Base-by-base conservation (phyloP, 1,140 invertebrate genomes). In the Brachionus paranguensis region DNA sequence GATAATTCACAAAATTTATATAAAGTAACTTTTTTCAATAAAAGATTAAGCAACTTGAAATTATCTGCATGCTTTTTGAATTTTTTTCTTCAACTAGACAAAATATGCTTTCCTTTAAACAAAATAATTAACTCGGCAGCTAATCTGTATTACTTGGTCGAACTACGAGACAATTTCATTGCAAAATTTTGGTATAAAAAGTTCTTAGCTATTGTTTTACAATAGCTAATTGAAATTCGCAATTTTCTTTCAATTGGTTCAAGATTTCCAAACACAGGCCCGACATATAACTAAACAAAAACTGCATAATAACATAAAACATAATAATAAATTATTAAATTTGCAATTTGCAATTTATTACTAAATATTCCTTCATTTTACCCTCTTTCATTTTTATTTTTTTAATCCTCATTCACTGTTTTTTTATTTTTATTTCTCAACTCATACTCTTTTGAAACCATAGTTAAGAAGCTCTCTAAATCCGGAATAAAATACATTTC, bases 281-380 rank as follows among this genome's bases (percentile, higher is more conserved):
- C 53, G 53, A 60, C 53, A 60, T 60, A 60, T 60, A 60, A 60
- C 53, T 20, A 60, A 60, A 20, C 17, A 72, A 41, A 20, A 37
- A 43, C 14, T 72, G 37, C 68, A 72, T 72, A 72, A 72, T 72
- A n/a, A 72, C 29, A 72, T 24, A 68, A 41, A 72, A 43, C 29
- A 72, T 72, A 72, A 72, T 72, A 72, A 72, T 72, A 72, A 72
- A 72, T 72, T 72, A 72, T 72, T 72, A 72, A 72, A 72, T 72
- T 72, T 72, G 68, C 68, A 72, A 72, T 72, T 43, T 72, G 68
- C 68, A 72, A 72, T 72, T 72, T 72, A 72, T 72, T 72, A 45
- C 12, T 68, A 72, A 72, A 72, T 41, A 72, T 41, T 41, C 68
- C 41, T 43, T 72, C 37, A 72, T 72, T 72, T 43, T 72, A 37